Evolutionary conservation across 1,140 invertebrate genomes (phyloP).

Genomic region (Heliothis subflexa): DNA sequence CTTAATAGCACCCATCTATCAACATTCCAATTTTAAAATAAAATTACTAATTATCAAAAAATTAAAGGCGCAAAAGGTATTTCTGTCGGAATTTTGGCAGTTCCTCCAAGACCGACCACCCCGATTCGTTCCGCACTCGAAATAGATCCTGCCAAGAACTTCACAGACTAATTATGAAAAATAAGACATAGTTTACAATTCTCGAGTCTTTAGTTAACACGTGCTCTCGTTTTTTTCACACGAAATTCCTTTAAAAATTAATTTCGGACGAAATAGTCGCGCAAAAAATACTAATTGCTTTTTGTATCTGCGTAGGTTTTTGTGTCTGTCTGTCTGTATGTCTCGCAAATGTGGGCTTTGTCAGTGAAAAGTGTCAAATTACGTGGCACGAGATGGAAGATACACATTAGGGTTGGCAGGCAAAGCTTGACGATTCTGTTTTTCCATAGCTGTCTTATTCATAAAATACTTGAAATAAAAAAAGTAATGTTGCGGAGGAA

Average conservation of each 20-base stretch:
- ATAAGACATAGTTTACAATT: slow-evolving; percentile 81
- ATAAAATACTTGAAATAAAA: too few relatives aligned
- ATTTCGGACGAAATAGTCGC: slow-evolving; percentile 70
- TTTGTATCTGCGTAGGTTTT: slow-evolving; percentile 77
- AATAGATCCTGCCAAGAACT: slow-evolving; percentile 62
- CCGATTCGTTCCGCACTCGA: slow-evolving; percentile 38
- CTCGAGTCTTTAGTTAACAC: slow-evolving; percentile 76
- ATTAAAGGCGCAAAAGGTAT: slow-evolving; percentile 32
- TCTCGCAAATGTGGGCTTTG: slow-evolving; percentile 83
- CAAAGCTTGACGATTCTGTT: neutral
- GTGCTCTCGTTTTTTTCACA: slow-evolving; percentile 74
- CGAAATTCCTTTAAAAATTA: slow-evolving; percentile 82
- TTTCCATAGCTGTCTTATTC: neutral
- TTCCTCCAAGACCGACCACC: slow-evolving; percentile 43
- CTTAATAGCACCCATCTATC: too few relatives aligned
- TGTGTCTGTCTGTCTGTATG: slow-evolving; percentile 70
- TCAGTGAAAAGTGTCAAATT: slow-evolving; percentile 85
- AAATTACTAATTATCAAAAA: slow-evolving; percentile 27
- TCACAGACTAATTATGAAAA: slow-evolving; percentile 83
- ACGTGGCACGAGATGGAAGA: slow-evolving; percentile 82
- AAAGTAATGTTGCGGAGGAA: too few relatives aligned
- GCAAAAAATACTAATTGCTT: slow-evolving; percentile 85
- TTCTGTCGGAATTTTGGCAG: slow-evolving; percentile 29
- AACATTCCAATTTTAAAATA: too few relatives aligned
- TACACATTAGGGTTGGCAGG: slow-evolving; percentile 73